Base-by-base conservation (phyloP, 1,140 invertebrate genomes). In the Drosophila bocqueti region DNA sequence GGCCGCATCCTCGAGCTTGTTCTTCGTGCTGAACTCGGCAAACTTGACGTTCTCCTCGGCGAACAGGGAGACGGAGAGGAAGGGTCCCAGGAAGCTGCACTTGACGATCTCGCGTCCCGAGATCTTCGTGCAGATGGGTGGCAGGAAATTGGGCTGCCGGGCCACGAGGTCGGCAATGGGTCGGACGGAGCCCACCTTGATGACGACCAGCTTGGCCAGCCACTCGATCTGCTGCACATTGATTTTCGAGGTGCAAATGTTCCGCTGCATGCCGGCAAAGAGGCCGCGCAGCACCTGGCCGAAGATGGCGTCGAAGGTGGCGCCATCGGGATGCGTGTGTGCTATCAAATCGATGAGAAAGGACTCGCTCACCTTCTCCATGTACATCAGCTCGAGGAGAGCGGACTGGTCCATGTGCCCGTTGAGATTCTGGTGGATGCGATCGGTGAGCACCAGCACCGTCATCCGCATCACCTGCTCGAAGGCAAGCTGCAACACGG, bases 21-120 rank as follows among this genome's bases (percentile, higher is more conserved):
- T 96, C 95, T 86, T 95, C 94, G 67, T 83, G 50, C 95, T 95
- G 11, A 76, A 90, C 26, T 95, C 95, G 0, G 96, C 96, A 13
- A 98, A 95, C 79, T 96, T 96, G 0, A 96, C 95, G 91, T 98
- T 97, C 92, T 99, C 98, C 93, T 99, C 98, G 36, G 97, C 97
- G 92, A 99, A 99, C 1, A 98, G 94, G 0, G 98, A 98, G 0
- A 99, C 95, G 11, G 95, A 95, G 29, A 99, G 94, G 92, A 99
- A 99, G 1, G 98, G 97, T 26, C 98, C 98, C 1, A 99, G 94
- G 79, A 96, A 98, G 36, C 97, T 97, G 5, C 96, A 95, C 60
- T 95, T 95, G 1, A 96, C 95, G 29, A 99, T 94, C 92, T 99
- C 98, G n/a, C 96, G 93, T 0, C 97, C 97, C 0, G 94, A 94